Evolutionary conservation across 1,140 invertebrate genomes (phyloP), one percentile per base, ranked within the genome.

Genomic region (Zaprionus taronus): DNA sequence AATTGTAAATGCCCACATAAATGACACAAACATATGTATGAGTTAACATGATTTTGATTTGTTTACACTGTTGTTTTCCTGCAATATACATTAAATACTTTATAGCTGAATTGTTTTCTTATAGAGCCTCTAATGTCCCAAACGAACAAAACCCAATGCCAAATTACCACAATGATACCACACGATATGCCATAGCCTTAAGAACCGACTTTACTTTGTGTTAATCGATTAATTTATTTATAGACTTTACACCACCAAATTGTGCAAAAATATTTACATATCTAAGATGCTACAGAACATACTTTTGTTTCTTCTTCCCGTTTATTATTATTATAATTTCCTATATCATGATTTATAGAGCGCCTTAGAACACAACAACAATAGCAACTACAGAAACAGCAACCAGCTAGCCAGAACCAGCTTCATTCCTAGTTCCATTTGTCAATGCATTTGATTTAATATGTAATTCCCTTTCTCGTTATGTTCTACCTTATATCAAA

Each of bases 121-220:
- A 81, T 78, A 81, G 79, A 77, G 82, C 73, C 81, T 76, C 79
- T 83, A 60, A 65, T 89, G 75, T 67, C 53, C 69, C 55, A 68
- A 68, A 58, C 20, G 68, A 58, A 47, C 38, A 41, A 80, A 80
- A 83, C 80, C 64, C 38, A 47, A 47, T 47, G 67, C 82, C 73
- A 63, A 76, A 56, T 17, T 47, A 66, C 49, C 55, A 56, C 47
- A 38, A 69, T 58, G 65, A 64, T 63, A 71, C 20, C 56, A 55
- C 56, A 64, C 36, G 22, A 69, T 69, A 57, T 22, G 24, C 57
- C 66, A 64, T 89, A 89, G 84, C 85, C 79, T 84, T 89, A 89
- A 89, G 84, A 72, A 71, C 74, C 69, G 62, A 49, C 72, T 69
- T 85, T 44, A 80, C 41, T 85, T 85, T 85, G 75, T 85, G 69